Percentiles rank a stretch among this genome's conserved stretches.
Evolutionary conservation across 2,113 vertebrate genomes (phyloP).

Genomic region (Brienomyrus brachyistius): DNA sequence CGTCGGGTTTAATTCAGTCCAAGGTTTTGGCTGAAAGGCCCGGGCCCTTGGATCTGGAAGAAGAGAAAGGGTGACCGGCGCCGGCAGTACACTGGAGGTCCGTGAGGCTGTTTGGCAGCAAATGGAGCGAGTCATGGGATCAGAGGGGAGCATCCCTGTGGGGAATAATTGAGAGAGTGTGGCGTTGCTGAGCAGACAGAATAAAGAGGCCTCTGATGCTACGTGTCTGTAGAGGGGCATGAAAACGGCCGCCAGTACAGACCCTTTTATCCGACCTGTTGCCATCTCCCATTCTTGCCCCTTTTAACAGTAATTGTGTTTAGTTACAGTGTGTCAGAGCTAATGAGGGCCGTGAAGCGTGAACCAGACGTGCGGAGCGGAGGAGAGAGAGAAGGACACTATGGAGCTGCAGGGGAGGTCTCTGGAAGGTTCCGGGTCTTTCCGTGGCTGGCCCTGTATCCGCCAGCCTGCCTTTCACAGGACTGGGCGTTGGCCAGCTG

Average conservation of each 20-base stretch:
- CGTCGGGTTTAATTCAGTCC: neutral
- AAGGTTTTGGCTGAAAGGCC: neutral
- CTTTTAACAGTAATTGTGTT: slow-evolving; percentile 46
- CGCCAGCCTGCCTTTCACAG: neutral
- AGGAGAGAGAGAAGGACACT: neutral
- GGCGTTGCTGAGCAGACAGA: neutral
- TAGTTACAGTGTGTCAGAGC: slow-evolving; percentile 41
- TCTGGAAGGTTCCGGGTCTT: neutral
- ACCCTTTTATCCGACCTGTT: slow-evolving; percentile 30
- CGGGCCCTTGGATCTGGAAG: neutral
- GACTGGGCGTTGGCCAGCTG: neutral
- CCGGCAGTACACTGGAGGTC: neutral
- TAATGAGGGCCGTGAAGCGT: slow-evolving; percentile 35
- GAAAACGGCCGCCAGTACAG: slow-evolving; percentile 28
- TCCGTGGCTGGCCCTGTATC: neutral
- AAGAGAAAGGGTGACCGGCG: neutral
- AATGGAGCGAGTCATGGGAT: slow-evolving; percentile 9
- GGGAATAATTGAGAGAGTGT: slow-evolving; percentile 14
- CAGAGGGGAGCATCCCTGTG: neutral
- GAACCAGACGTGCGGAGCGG: neutral
- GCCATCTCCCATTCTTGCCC: slow-evolving; percentile 37
- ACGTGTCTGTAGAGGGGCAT: neutral
- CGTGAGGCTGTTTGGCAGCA: slow-evolving; percentile 1
- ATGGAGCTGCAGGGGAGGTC: neutral
- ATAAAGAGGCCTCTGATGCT: neutral